Conservation (phyloP, 2,888 invertebrate species). For the Pristionchus arcanus region DNA sequence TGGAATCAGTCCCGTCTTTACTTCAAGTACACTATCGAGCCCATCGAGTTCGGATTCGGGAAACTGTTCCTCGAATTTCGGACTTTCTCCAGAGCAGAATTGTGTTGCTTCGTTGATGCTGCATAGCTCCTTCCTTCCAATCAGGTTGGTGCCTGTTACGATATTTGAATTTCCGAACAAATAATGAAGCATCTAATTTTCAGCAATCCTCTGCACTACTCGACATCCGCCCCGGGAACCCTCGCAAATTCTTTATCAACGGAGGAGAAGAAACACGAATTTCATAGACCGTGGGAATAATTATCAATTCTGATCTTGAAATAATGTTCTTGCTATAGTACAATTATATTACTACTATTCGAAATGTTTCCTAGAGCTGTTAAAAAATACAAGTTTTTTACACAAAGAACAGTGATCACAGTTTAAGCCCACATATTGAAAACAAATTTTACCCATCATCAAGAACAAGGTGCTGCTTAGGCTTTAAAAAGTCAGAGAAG, state of each 20-base stretch:
- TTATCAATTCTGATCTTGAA: background rate
- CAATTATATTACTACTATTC: too few relatives aligned
- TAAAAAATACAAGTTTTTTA: too few relatives aligned
- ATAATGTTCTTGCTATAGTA: too few relatives aligned
- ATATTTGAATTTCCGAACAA: background rate
- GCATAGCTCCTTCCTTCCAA: background rate
- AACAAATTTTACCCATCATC: too few relatives aligned
- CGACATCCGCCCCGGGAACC: background rate
- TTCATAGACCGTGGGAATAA: background rate
- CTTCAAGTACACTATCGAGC: background rate
- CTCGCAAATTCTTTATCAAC: background rate
- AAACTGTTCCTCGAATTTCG: background rate
- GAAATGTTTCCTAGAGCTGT: too few relatives aligned
- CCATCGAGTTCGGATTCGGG: background rate
- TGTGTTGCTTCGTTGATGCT: background rate
- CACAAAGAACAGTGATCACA: too few relatives aligned
- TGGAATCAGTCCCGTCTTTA: background rate
- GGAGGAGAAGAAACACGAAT: background rate
- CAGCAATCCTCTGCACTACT: background rate
- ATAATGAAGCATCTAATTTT: background rate
- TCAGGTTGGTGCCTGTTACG: background rate
- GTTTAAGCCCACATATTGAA: too few relatives aligned
- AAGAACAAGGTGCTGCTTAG: too few relatives aligned
- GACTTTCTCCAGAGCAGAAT: background rate
- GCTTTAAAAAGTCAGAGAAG: too few relatives aligned